A percentile compares a stretch with the other conserved stretches of the same genome.
These are phyloP conservation scores for Trypoxylus dichotomus DNA, from an alignment of 1,140 invertebrate species.

Conservation along the genomic window DNA sequence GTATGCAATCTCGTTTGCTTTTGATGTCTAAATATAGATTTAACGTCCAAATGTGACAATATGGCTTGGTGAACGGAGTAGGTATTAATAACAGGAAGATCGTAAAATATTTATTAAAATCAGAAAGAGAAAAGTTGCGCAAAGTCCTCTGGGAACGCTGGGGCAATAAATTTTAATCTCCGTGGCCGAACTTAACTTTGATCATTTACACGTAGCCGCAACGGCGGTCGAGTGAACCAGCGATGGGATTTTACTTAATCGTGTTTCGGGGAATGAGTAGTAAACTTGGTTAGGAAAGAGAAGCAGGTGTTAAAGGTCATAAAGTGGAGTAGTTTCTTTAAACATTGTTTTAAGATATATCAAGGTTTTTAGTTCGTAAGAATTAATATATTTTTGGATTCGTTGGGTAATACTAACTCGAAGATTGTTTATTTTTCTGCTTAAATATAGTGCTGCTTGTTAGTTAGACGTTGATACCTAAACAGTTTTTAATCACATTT, in stretches of 20 bases:
- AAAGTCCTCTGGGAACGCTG: neutral
- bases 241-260: neutral
- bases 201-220: slow-evolving; percentile 7
- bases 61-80: slow-evolving; percentile 8
- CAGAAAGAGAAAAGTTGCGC: slow-evolving; percentile 11
- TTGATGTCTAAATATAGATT: slow-evolving; percentile 20
- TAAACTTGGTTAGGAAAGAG: neutral
- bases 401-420: too few species aligned
- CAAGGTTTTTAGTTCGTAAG: too few species aligned
- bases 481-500: too few species aligned
- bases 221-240: neutral
- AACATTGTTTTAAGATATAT: too few species aligned
- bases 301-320: neutral
- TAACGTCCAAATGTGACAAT: slow-evolving; percentile 24
- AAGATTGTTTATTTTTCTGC: too few species aligned
- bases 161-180: slow-evolving; percentile 25
- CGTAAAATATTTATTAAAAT: slow-evolving; percentile 25
- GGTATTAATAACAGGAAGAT: slow-evolving; percentile 24
- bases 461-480: too few species aligned
- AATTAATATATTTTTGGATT: too few species aligned
- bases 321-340: neutral
- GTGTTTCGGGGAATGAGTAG: neutral
- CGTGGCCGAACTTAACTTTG: slow-evolving; percentile 10
- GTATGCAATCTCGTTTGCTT: neutral
- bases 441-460: too few species aligned